Conservation (phyloP, 1,140 invertebrate genomes). For the Zaprionus inermis region DNA sequence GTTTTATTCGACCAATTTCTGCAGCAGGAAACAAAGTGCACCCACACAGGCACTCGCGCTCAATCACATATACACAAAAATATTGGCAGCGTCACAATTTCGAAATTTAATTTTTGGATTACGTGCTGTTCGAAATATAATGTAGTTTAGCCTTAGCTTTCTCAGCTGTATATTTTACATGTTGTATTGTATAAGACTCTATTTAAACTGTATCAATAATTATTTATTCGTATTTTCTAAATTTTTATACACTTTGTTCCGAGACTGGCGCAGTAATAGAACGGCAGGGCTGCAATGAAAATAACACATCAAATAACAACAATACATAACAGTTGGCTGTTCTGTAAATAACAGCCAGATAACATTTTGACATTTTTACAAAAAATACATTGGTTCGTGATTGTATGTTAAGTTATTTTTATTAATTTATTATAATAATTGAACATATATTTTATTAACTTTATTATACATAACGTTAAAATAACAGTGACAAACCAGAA, state of each 20-base stretch:
- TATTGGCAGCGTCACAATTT: constrained; percentile 29
- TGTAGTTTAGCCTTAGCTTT: constrained; percentile 3
- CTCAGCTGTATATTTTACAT: constrained; percentile 23
- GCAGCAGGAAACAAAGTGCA: constrained; percentile 34
- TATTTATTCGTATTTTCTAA: background rate
- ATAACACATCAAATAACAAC: constrained; percentile 4
- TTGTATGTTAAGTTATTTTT: too few relatives aligned
- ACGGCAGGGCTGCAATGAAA: constrained; percentile 12
- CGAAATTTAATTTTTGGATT: background rate
- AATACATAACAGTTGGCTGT: constrained; percentile 4
- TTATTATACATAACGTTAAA: too few relatives aligned
- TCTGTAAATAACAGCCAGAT: constrained; percentile 3
- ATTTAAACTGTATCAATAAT: constrained; percentile 8
- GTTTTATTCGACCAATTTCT: constrained; percentile 22
- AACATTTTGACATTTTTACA: background rate
- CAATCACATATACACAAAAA: constrained; percentile 24
- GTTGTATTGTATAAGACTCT: constrained; percentile 9
- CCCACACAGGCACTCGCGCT: constrained; percentile 20
- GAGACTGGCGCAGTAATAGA: background rate
- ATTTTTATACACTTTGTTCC: constrained; percentile 19
- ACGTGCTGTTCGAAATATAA: background rate
- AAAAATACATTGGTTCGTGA: background rate
- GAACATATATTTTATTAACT: too few relatives aligned
- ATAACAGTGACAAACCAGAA: background rate
- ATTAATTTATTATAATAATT: too few relatives aligned